Evolutionary conservation across 2,113 vertebrate species (phyloP).

Genomic region (Cynocephalus volans): DNA sequence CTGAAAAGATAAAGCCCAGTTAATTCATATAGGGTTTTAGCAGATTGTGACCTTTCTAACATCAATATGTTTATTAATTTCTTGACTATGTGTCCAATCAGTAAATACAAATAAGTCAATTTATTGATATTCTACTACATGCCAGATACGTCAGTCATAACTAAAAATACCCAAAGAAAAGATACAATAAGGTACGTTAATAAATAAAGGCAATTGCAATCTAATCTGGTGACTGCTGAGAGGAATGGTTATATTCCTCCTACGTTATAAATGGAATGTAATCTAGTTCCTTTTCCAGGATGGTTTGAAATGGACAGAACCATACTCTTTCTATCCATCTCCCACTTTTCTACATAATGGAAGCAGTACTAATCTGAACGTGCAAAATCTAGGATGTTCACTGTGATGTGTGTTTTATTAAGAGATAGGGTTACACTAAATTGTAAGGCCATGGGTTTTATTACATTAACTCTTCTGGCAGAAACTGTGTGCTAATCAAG

Average conservation of each 20-base stretch:
- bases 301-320: background rate
- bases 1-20: background rate
- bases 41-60: background rate
- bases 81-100: background rate
- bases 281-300: background rate
- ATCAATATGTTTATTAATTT: background rate
- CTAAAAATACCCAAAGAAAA: background rate
- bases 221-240: background rate
- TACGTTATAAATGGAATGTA: background rate
- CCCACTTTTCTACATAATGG: background rate
- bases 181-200: background rate
- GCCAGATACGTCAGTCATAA: background rate
- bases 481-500: background rate
- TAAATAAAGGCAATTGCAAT: background rate
- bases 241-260: background rate
- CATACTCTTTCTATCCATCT: background rate
- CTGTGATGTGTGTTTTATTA: background rate
- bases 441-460: background rate
- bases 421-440: background rate
- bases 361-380: background rate
- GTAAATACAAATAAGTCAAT: background rate
- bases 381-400: background rate
- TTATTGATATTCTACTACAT: background rate
- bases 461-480: background rate
- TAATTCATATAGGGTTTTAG: background rate